phyloP scores from a whole-genome alignment of 2,113 vertebrate species.

The Paralichthys olivaceus region DNA sequence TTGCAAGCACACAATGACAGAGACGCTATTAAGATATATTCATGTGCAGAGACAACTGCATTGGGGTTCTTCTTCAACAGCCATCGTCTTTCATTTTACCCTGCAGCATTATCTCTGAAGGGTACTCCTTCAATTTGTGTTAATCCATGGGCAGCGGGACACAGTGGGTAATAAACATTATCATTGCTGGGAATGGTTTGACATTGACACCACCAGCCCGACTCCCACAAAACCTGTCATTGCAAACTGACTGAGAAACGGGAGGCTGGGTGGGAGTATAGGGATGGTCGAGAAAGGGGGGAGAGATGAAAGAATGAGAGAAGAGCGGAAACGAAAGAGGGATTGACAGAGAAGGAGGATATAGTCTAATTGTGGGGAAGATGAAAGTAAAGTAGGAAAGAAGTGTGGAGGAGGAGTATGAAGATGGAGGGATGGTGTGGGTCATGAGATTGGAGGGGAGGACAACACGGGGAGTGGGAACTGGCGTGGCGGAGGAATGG shows the following conservation, averaged over 20 bases:
- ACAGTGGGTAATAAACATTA: slow-evolving; percentile 82
- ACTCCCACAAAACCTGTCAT: slow-evolving; percentile 71
- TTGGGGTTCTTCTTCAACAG: neutral
- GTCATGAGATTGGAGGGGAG: slow-evolving; percentile 53
- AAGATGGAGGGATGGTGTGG: slow-evolving; percentile 49
- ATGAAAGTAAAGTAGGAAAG: slow-evolving; percentile 30
- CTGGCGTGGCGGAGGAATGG: slow-evolving; percentile 60
- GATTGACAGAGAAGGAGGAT: slow-evolving; percentile 22
- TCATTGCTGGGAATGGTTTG: slow-evolving; percentile 80
- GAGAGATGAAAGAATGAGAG: slow-evolving; percentile 30
- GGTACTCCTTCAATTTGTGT: slow-evolving; percentile 76
- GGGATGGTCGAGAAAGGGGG: slow-evolving; percentile 5
- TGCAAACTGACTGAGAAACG: slow-evolving; percentile 51
- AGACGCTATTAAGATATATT: slow-evolving; percentile 7
- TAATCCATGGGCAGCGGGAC: slow-evolving; percentile 73
- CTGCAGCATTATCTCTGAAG: slow-evolving; percentile 67
- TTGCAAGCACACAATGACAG: neutral
- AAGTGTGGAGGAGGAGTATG: slow-evolving; percentile 46
- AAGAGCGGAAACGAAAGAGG: slow-evolving; percentile 34
- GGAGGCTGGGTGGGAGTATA: slow-evolving; percentile 27
- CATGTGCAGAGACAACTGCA: slow-evolving; percentile 3
- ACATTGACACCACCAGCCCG: slow-evolving; percentile 76
- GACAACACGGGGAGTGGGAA: slow-evolving; percentile 45
- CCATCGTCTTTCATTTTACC: slow-evolving; percentile 61
- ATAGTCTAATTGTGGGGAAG: slow-evolving; percentile 12